Base-by-base conservation (phyloP, 2,888 invertebrate species). In the Buathra laborator region DNA sequence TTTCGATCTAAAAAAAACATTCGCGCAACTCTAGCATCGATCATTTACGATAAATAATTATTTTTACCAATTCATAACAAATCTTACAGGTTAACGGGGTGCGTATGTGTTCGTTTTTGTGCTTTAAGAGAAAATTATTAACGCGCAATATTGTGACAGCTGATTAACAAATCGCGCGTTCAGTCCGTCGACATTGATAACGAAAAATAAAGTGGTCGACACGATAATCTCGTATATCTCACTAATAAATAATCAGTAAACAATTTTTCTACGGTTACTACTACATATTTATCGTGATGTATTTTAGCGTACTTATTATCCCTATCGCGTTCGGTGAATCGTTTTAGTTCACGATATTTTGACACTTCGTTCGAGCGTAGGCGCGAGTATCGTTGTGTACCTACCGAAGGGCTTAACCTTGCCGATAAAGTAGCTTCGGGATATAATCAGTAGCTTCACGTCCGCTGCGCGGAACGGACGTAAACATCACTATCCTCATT, bases 1-100 rank as follows among this genome's bases (percentile, higher is more conserved):
- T 62, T 77, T 44, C 70, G 16, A 29, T 71, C 53, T 76, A 14
- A 32, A 77, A 46, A 59, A 16, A 59, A 75, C 7, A 37, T 37
- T 37, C 12, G 56, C 53, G 1, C 10, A 9, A 56, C 16, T 7
- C 6, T 37, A 53, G 9, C 24, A 1, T 14, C 29, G 5, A 59
- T 12, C 3, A 32, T 62, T 19, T 0, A 32, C 62, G n/a, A 29
- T 7, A 3, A n/a, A 53, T n/a, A 3, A n/a, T 48, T 48, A 10
- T 5, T 37, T 7, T 37, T 37, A 9, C 12, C 4, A n/a, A 48
- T 48, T 12, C n/a, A 48, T 12, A 48, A 48, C 14, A 48, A 48
- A 48, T n/a, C 48, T 48, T 4, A 48, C 48, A n/a, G n/a, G 48
- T 48, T 48, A 48, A n/a, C n/a, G 48, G 12, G 10, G 48, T 48